phyloP scores from a whole-genome alignment of 2,113 vertebrate genomes.

The Gymnogyps californianus region DNA sequence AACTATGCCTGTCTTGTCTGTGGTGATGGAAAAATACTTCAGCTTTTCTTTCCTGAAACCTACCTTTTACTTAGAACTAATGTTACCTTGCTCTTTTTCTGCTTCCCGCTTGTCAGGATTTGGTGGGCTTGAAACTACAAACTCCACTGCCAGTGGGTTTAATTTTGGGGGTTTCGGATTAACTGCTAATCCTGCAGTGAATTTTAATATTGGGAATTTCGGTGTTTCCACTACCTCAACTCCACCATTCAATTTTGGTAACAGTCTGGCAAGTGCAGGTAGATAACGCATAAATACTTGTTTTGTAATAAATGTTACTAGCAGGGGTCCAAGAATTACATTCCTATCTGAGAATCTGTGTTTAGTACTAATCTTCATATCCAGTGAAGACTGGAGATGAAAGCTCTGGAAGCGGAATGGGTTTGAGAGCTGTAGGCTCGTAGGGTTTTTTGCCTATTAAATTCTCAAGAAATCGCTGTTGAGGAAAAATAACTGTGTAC shows the following conservation, averaged over 20 bases:
- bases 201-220: slow-evolving; percentile 96
- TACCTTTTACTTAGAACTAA: slow-evolving; percentile 58
- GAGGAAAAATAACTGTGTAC: background rate
- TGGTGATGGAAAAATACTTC: background rate
- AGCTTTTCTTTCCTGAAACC: background rate
- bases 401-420: background rate
- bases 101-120: slow-evolving; percentile 87
- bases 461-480: background rate
- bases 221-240: slow-evolving; percentile 90
- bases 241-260: slow-evolving; percentile 96
- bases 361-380: background rate
- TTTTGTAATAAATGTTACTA: slow-evolving; percentile 44
- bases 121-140: slow-evolving; percentile 94
- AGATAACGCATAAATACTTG: slow-evolving; percentile 71
- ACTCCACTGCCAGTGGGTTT: slow-evolving; percentile 92
- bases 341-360: background rate
- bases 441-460: background rate
- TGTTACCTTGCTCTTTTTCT: slow-evolving; percentile 74
- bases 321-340: slow-evolving; percentile 78
- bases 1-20: background rate
- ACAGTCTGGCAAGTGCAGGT: slow-evolving; percentile 96
- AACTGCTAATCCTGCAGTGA: slow-evolving; percentile 91
- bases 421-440: background rate
- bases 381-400: background rate
- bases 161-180: slow-evolving; percentile 98